These are phyloP conservation scores for Anguilla megastoma DNA, from an alignment of 2,797 vertebrate species.

Conservation along the genomic window DNA sequence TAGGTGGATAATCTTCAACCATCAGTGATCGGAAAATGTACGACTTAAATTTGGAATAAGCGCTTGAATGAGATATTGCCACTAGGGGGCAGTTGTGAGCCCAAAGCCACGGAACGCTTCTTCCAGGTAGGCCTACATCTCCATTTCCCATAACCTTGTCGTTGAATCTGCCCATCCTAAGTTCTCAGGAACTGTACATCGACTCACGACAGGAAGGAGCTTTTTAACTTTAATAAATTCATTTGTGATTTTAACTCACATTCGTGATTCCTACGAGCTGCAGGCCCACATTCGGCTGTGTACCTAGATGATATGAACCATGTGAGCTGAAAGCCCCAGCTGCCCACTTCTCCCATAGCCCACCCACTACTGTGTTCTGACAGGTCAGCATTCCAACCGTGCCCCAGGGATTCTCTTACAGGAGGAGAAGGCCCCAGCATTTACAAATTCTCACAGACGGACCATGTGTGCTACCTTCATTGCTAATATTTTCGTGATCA, in stretches of 20 bases:
- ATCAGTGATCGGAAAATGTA: neutral
- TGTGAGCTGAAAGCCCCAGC: conserved; percentile 1
- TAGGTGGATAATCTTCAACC: neutral
- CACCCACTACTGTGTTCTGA: conserved; percentile 23
- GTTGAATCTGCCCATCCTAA: neutral
- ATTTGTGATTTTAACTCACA: neutral
- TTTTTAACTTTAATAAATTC: neutral
- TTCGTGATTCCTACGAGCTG: neutral
- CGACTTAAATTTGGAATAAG: neutral
- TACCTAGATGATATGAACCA: neutral
- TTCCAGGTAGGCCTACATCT: neutral
- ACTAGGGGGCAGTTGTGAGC: conserved; percentile 20
- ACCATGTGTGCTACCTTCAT: conserved; percentile 25
- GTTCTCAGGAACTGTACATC: neutral
- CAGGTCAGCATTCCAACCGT: conserved; percentile 20
- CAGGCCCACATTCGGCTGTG: neutral
- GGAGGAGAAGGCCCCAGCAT: conserved; percentile 7
- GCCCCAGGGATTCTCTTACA: conserved; percentile 11
- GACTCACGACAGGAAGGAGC: neutral
- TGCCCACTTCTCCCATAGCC: conserved; percentile 17
- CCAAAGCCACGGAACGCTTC: neutral
- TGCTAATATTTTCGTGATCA: conserved; percentile 12
- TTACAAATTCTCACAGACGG: conserved; percentile 5
- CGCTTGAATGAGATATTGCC: neutral
- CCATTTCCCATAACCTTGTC: neutral